These are phyloP conservation scores for Rhizomys pruinosus DNA, from an alignment of 2,113 vertebrate genomes.

Conservation along the genomic window DNA sequence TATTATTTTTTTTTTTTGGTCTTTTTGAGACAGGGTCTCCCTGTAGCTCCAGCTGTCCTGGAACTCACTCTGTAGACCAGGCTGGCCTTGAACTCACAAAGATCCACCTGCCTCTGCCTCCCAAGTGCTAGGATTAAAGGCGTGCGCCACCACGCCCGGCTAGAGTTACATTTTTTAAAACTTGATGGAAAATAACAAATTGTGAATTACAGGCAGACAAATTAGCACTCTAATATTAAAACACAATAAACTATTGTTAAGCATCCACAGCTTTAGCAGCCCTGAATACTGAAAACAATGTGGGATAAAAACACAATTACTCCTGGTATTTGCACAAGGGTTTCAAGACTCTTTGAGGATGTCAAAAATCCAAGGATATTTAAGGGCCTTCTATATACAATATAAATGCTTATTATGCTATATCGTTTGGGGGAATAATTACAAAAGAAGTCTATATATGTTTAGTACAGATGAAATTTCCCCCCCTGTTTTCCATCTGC, in stretches of 20 bases:
- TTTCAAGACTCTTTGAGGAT: not conserved
- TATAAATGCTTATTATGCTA: not conserved
- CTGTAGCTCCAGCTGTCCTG: no score
- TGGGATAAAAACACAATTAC: not conserved
- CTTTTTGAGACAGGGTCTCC: no score
- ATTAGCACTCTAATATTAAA: slow-evolving; percentile 9
- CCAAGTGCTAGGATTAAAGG: no score
- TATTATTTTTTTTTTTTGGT: no score
- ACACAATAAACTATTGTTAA: not conserved
- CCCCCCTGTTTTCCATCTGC: not conserved
- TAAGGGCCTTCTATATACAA: not conserved
- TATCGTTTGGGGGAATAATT: not conserved
- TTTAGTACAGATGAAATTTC: not conserved
- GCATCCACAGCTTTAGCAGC: not conserved
- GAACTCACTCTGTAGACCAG: no score
- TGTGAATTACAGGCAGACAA: not conserved
- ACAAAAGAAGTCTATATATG: not conserved
- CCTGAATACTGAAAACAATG: not conserved
- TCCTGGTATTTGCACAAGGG: not conserved
- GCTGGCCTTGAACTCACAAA: no score
- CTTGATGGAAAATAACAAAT: slow-evolving; percentile 14
- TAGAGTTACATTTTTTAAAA: not conserved
- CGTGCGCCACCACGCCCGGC: no score
- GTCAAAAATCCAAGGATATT: not conserved
- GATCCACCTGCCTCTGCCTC: no score